Evolutionary conservation across 2,888 invertebrate genomes (phyloP), one percentile per base, ranked within the genome.

Genomic region (Allacma fusca): DNA sequence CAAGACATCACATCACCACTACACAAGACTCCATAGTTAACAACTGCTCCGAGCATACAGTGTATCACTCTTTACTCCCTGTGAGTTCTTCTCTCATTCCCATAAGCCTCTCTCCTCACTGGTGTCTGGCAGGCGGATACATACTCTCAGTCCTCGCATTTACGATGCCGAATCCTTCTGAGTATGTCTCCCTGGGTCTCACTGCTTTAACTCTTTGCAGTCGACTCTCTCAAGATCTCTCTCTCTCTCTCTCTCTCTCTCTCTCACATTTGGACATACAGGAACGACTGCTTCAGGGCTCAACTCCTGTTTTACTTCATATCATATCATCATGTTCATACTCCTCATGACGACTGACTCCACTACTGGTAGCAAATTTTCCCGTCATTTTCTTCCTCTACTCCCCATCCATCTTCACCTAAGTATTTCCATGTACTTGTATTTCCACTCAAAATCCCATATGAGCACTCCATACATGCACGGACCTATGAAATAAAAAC

Each of bases 1-100:
- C 62, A 73, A 59, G 57, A 62, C 73, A 73, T 73, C 73, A 50
- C 62, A 73, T 73, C 73, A 62, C 68, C 68, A 68, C 68, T 68
- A 43, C 68, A 68, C 68, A 40, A 68, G 40, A 34, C 70, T 70
- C 50, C 44, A 44, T 50, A 50, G 40, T 72, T 72, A 68, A 68
- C 34, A 68, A 57, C 59, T 62, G 72, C 72, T 62, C 34, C 59
- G 26, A 50, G 28, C 50, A 70, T 70, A 70, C 40, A 26, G 19
- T 24, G 24, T 44, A 70, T 43, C 68, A 43, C 44, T 26, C 5
- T 24, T 43, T 24, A 13, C 44, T 69, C 69, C 23, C 40, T 71
- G 57, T 71, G 71, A 57, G 57, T 71, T 72, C 72, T 28, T 4
- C 57, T 70, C 70, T 44, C 44, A 16, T 19, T 21, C 1, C 19